A percentile compares a stretch with the other conserved stretches of the same genome.
These are phyloP conservation scores for Sinotaia quadrata DNA, from an alignment of 2,888 invertebrate species.

Conservation along the genomic window DNA sequence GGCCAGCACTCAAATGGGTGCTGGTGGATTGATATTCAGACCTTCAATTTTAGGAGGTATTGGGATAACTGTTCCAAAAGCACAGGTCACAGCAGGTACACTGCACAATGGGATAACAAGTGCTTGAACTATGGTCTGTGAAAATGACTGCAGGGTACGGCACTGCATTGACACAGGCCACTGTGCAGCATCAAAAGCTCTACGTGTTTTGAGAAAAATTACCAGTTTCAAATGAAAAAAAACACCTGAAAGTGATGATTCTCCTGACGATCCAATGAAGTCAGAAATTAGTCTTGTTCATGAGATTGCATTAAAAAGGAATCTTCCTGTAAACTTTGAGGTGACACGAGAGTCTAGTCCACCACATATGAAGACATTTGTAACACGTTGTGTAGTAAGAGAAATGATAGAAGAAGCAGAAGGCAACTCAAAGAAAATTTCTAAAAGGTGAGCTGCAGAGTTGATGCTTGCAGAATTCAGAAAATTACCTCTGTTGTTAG, in stretches of 20 bases:
- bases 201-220: constrained; percentile 77
- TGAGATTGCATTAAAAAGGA: constrained; percentile 93
- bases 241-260: constrained; percentile 27
- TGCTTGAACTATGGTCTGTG: constrained; percentile 26
- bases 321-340: constrained; percentile 90
- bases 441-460: constrained; percentile 83
- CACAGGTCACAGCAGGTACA: neutral
- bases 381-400: constrained; percentile 76
- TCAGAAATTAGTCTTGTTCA: constrained; percentile 97
- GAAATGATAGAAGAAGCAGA: constrained; percentile 88
- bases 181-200: constrained; percentile 81
- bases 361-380: constrained; percentile 93
- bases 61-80: constrained; percentile 7
- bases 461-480: constrained; percentile 91
- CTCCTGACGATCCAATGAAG: constrained; percentile 81
- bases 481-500: constrained; percentile 83
- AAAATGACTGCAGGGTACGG: too few relatives aligned
- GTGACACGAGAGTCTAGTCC: constrained; percentile 87
- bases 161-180: too few relatives aligned
- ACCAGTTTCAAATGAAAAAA: constrained; percentile 69
- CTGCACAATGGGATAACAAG: constrained; percentile 21
- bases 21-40: neutral
- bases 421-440: constrained; percentile 80
- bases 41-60: too few relatives aligned
- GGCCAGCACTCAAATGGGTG: neutral